phyloP scores from a whole-genome alignment of 2,888 invertebrate species.

The Acrocera orbiculus region DNA sequence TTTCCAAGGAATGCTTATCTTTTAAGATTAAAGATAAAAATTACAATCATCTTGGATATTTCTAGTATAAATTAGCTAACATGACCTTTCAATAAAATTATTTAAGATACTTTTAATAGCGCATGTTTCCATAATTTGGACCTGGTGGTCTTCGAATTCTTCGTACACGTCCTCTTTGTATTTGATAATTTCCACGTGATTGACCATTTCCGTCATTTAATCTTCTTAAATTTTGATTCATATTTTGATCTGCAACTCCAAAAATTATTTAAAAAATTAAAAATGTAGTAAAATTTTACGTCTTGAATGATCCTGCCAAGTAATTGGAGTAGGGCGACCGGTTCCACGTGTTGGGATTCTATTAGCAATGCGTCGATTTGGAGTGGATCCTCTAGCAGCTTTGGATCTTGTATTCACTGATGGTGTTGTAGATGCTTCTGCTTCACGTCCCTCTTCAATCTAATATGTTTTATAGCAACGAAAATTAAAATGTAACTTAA shows the following conservation, averaged over 20 bases:
- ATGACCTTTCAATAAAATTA: too few species aligned
- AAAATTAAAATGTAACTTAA: neutral
- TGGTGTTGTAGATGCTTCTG: slow-evolving; percentile 51
- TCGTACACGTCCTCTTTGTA: slow-evolving; percentile 23
- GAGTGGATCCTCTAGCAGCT: slow-evolving; percentile 22
- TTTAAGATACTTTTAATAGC: slow-evolving; percentile 13
- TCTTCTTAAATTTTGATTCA: slow-evolving; percentile 14
- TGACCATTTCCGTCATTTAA: slow-evolving; percentile 13
- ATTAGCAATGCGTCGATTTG: slow-evolving; percentile 24
- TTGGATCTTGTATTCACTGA: slow-evolving; percentile 39
- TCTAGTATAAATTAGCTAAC: too few species aligned
- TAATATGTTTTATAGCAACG: slow-evolving; percentile 15
- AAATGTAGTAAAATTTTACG: slow-evolving; percentile 5
- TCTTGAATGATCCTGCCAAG: slow-evolving; percentile 33
- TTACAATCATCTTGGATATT: too few species aligned
- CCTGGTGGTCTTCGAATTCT: slow-evolving; percentile 26
- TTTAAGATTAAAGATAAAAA: too few species aligned
- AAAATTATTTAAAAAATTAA: neutral
- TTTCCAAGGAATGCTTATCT: too few species aligned
- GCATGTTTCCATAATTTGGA: slow-evolving; percentile 21
- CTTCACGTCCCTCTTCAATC: slow-evolving; percentile 60
- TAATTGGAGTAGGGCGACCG: slow-evolving; percentile 41
- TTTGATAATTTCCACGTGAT: slow-evolving; percentile 15
- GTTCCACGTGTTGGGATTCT: slow-evolving; percentile 24
- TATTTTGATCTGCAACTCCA: slow-evolving; percentile 12